A percentile compares a stretch with the other conserved stretches of the same genome.
These are phyloP conservation scores for Corynorhinus townsendii DNA, from an alignment of 2,113 vertebrate species.

Conservation along the genomic window DNA sequence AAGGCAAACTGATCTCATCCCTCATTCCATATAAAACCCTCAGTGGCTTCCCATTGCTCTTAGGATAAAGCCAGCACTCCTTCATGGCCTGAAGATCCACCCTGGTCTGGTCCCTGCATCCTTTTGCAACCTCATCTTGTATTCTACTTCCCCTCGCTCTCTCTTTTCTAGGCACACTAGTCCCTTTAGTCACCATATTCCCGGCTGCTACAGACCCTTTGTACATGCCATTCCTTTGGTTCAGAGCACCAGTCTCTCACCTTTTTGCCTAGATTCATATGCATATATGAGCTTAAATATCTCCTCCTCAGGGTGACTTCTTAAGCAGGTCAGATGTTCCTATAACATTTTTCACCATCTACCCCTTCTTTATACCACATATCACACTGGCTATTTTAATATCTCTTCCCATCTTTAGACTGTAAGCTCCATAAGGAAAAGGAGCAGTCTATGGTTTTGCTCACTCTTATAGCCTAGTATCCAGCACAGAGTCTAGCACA, in stretches of 20 bases:
- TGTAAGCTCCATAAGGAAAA: neutral
- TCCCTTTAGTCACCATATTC: neutral
- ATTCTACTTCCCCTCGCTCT: neutral
- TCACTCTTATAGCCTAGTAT: neutral
- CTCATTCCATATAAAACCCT: neutral
- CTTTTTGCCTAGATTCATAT: neutral
- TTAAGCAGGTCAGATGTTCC: neutral
- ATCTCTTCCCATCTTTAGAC: neutral
- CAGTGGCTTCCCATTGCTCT: neutral
- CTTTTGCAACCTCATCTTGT: neutral
- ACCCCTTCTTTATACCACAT: neutral
- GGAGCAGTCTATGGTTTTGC: neutral
- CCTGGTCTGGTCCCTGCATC: neutral
- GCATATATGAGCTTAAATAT: neutral
- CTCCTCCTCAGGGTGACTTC: neutral
- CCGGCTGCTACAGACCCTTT: neutral
- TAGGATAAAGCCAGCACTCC: neutral
- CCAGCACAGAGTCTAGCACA: neutral
- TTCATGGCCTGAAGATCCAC: neutral
- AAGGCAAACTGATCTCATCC: neutral
- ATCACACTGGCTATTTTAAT: neutral
- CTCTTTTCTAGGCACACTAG: neutral
- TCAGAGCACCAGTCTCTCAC: neutral
- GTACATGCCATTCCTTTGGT: neutral
- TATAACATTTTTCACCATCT: neutral